Base-by-base conservation (phyloP, 2,888 invertebrate genomes). In the Strigamia crassipes region DNA sequence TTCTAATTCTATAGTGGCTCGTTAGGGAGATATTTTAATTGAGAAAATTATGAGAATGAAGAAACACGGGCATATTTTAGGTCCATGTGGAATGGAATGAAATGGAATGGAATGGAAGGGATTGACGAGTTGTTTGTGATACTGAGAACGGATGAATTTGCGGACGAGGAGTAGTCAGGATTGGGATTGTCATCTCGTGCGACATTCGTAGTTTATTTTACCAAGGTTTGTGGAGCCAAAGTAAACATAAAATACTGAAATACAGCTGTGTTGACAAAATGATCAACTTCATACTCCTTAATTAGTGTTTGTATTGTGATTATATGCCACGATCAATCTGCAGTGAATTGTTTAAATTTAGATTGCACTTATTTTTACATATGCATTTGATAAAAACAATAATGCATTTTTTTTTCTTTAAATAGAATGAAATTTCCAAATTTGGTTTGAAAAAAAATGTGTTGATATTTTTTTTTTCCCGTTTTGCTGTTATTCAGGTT, bases 251-350 rank as follows among this genome's bases (percentile, higher is more conserved):
- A 66, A 66, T 66, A 66, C 61, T 8, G 61, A 66, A 66, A 66
- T 66, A 66, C 61, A 66, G 61, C 61, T 66, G 61, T 66, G 61
- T 66, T 66, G 61, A 66, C 61, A 66, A 66, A 66, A 66, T 66
- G 61, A 66, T 66, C 61, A 23, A 66, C 18, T 8, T 23, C 61
- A 15, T 66, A 66, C 1, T 1, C 18, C 61, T 66, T 66, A 66
- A 66, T 66, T 66, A 66, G 61, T 66, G 61, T 66, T 66, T 66
- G 61, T 66, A 66, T 66, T 66, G 61, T 66, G 61, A 66, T 66
- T 66, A 66, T 66, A 66, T 8, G 61, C 18, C 61, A 66, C 61
- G 61, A 66, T 21, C 61, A 66, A 66, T 66, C 46, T 21, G 18
- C 12, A 21, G 23, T 21, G 21, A 21, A n/a, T n/a, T 66, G 61